phyloP scores from a whole-genome alignment of 2,797 vertebrate genomes.

The Poecilia gillii region DNA sequence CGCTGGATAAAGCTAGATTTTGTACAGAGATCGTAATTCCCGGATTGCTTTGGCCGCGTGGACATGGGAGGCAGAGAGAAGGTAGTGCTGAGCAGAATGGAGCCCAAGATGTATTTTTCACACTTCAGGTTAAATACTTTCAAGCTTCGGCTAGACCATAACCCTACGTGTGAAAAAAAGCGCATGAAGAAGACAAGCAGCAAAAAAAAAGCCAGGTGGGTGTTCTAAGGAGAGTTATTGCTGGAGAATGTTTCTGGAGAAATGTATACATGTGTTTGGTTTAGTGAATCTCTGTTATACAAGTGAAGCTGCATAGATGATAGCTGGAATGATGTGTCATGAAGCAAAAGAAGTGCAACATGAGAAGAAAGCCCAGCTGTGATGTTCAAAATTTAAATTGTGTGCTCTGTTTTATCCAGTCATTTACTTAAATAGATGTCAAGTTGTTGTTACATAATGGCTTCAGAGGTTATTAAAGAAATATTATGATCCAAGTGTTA shows the following conservation, averaged over 20 bases:
- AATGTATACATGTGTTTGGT: background rate
- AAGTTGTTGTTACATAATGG: background rate
- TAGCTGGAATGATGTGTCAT: background rate
- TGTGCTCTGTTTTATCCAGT: background rate
- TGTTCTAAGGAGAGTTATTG: constrained; percentile 13
- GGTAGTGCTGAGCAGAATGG: constrained; percentile 39
- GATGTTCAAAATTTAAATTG: background rate
- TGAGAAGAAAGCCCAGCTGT: background rate
- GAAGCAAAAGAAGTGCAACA: background rate
- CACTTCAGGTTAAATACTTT: constrained; percentile 46
- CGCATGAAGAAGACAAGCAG: constrained; percentile 13
- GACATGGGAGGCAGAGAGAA: constrained; percentile 74
- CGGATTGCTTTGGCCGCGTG: constrained; percentile 39
- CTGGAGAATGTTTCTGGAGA: background rate
- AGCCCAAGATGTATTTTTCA: constrained; percentile 53
- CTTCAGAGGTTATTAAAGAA: background rate
- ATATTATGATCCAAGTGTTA: background rate
- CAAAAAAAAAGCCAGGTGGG: constrained; percentile 68
- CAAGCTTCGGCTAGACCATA: constrained; percentile 35
- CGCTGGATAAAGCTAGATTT: constrained; percentile 45
- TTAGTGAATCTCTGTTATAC: background rate
- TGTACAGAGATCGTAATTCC: constrained; percentile 42
- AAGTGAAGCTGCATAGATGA: background rate
- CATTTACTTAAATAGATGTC: background rate
- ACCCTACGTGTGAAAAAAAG: constrained; percentile 3